Evolutionary conservation across 2,888 invertebrate genomes (phyloP), one percentile per base, ranked within the genome.

Genomic region (Quadroppia sp.): DNA sequence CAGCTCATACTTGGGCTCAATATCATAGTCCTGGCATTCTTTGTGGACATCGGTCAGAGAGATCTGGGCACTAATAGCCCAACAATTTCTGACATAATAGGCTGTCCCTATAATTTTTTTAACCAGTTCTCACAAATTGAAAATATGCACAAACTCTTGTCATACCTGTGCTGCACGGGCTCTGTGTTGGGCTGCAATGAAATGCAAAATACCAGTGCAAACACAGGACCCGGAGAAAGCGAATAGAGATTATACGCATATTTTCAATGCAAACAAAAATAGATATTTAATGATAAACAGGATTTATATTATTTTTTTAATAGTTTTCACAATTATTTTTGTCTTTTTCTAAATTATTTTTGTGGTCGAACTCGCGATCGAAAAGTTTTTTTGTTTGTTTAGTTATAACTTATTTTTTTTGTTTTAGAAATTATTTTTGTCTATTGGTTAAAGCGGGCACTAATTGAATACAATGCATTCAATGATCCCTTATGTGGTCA

Each of bases 41-140:
- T 69, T 69, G 45, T 69, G 69, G 69, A 69, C 69, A 69, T 40
- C 28, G 69, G 45, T 69, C 69, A 69, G 69, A 69, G 69, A 20
- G 25, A 69, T 45, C 69, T 25, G 69, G 69, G 69, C 61, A 23
- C 69, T 69, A 69, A 45, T 69, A 69, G 69, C 45, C 36, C 36
- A 64, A 30, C 36, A 17, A 25, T 28, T 45, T 40, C 69, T 69
- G 69, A 69, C 69, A 69, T 69, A 69, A 69, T 69, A 69, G 69
- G 42, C 59, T 30, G 28, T 59, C 17, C 32, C 59, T 7, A 25
- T 17, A 7, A 53, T 6, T 45, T 69, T 69, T 69, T 69, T 45
- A 69, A 42, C 69, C 69, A 25, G 28, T 69, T 64, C 20, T 69
- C 25, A 7, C 61, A 64, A 64, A 13, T 20, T 32, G 36, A 64